A percentile compares a stretch with the other conserved stretches of the same genome.
Conservation (phyloP, 2,113 vertebrate genomes). For the Rissa tridactyla region DNA sequence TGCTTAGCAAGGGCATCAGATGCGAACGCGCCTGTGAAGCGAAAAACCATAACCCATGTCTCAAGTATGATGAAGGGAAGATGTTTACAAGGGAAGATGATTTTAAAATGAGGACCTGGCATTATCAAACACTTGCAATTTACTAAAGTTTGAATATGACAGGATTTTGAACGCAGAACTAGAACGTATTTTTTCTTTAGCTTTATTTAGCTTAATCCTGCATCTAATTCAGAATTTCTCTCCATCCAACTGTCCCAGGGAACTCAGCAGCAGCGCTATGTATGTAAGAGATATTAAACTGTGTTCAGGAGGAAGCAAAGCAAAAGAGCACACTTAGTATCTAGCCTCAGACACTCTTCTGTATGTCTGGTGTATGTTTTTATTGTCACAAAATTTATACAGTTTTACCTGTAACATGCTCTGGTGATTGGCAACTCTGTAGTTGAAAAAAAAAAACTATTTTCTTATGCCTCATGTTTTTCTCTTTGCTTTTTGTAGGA, state of each 20-base stretch:
- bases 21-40: fast-evolving
- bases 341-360: not conserved
- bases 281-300: not conserved
- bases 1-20: not conserved
- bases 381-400: not conserved
- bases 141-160: not conserved
- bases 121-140: not conserved
- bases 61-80: not conserved
- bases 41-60: not conserved
- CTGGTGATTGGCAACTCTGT: not conserved
- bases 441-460: not conserved
- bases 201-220: not conserved
- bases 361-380: not conserved
- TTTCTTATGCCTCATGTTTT: not conserved
- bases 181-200: not conserved
- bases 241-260: not conserved
- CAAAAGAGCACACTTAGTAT: not conserved
- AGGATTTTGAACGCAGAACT: not conserved
- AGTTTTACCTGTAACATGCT: not conserved
- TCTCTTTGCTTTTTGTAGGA: not conserved
- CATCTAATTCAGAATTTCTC: not conserved
- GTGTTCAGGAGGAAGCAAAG: not conserved
- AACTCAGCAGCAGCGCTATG: not conserved
- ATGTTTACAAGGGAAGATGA: not conserved
- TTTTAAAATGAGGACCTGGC: not conserved